Conservation (phyloP, 2,113 vertebrate species). For the Azemiops feae region DNA sequence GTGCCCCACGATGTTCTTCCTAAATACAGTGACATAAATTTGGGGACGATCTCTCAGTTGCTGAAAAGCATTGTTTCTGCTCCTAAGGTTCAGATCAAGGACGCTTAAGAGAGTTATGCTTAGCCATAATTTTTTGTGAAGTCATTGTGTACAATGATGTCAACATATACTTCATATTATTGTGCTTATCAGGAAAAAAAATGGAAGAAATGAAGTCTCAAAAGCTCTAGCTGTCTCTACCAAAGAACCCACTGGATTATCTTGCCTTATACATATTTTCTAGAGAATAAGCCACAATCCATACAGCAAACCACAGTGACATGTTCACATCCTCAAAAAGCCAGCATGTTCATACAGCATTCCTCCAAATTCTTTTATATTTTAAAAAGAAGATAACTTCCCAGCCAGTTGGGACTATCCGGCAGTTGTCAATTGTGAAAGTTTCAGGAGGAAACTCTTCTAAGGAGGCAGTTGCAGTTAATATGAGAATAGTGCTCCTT, state of each 20-base stretch:
- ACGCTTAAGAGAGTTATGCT: neutral
- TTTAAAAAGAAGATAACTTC: neutral
- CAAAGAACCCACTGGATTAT: neutral
- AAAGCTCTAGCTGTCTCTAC: neutral
- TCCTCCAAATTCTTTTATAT: neutral
- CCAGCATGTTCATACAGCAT: neutral
- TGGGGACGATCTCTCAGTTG: neutral
- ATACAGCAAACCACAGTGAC: neutral
- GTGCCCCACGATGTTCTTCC: neutral
- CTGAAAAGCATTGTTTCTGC: neutral
- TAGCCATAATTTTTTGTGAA: neutral
- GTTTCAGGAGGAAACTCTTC: neutral
- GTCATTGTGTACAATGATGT: neutral
- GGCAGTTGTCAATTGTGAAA: neutral
- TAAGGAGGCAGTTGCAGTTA: neutral
- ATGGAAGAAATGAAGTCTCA: neutral
- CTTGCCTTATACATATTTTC: neutral
- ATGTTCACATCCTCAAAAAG: neutral
- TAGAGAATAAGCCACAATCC: neutral
- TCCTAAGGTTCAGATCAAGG: neutral
- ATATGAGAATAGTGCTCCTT: neutral
- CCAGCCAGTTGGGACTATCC: neutral
- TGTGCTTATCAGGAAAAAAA: neutral
- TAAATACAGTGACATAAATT: neutral
- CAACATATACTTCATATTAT: neutral